Conservation (phyloP, 2,797 vertebrate species). For the Avahi laniger region DNA sequence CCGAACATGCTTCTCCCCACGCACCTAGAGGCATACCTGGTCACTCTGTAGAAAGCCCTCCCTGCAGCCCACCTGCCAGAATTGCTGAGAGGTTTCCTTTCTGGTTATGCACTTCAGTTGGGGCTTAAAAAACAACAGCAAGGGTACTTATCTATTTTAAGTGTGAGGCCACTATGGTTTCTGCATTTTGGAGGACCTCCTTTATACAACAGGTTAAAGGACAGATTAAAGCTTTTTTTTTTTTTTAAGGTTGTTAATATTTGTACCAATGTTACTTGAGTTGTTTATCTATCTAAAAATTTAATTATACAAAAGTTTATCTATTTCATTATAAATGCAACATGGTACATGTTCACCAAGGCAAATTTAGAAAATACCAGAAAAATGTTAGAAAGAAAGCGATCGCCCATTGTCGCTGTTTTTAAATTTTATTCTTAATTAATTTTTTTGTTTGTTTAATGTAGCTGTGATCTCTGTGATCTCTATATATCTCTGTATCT, state of each 20-base stretch:
- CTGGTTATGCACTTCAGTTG: background rate
- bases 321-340: background rate
- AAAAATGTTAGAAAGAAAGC: background rate
- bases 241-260: too few species aligned
- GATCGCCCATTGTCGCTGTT: background rate
- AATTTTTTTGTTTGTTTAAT: background rate
- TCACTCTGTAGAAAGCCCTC: background rate
- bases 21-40: background rate
- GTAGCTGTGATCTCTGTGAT: background rate
- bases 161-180: background rate
- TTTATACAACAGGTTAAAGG: background rate
- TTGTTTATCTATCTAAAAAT: background rate
- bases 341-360: background rate
- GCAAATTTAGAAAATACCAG: background rate
- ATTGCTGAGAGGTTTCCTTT: background rate
- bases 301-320: background rate
- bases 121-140: background rate
- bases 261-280: too few species aligned
- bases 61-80: background rate
- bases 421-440: background rate
- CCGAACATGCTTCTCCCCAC: background rate
- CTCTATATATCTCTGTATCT: background rate
- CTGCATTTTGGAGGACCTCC: background rate
- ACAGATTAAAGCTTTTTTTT: background rate
- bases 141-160: background rate